A percentile compares a stretch with the other conserved stretches of the same genome.
Conservation (phyloP, 1,140 invertebrate genomes). For the Drosophila bipectinata region DNA sequence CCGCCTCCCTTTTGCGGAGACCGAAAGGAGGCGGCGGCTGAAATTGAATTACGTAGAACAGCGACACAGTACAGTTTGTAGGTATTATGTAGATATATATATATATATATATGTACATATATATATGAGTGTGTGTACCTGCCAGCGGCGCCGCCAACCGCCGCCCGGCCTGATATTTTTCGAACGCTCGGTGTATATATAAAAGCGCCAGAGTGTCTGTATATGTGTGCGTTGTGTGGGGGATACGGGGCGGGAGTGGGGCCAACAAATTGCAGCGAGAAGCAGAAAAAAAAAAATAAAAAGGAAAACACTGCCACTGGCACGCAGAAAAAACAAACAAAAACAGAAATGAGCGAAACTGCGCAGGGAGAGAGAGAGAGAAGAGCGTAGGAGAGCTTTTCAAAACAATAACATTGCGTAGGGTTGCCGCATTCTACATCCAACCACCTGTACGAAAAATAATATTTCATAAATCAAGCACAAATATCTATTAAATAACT, state of each 20-base stretch:
- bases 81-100: neutral
- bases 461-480: neutral
- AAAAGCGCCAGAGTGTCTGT: slow-evolving; percentile 11
- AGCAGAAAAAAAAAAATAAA: slow-evolving; percentile 45
- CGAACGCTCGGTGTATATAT: slow-evolving; percentile 36
- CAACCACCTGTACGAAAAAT: slow-evolving; percentile 40
- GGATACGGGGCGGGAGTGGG: slow-evolving; percentile 25
- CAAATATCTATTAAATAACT: neutral
- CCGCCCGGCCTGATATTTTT: slow-evolving; percentile 56
- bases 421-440: slow-evolving; percentile 23
- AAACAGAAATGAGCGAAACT: slow-evolving; percentile 49
- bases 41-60: slow-evolving; percentile 53
- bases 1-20: neutral
- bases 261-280: slow-evolving; percentile 52
- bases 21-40: slow-evolving; percentile 43
- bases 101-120: neutral
- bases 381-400: slow-evolving; percentile 17
- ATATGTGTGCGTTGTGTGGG: slow-evolving; percentile 14
- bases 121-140: slow-evolving; percentile 6
- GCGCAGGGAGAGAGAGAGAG: slow-evolving; percentile 29
- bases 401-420: slow-evolving; percentile 51
- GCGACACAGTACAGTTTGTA: slow-evolving; percentile 5
- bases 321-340: slow-evolving; percentile 54
- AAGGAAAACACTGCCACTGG: slow-evolving; percentile 47
- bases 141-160: slow-evolving; percentile 21